Evolutionary conservation across 2,113 vertebrate species (phyloP), one percentile per base, ranked within the genome.

Genomic region (Mesocricetus auratus): DNA sequence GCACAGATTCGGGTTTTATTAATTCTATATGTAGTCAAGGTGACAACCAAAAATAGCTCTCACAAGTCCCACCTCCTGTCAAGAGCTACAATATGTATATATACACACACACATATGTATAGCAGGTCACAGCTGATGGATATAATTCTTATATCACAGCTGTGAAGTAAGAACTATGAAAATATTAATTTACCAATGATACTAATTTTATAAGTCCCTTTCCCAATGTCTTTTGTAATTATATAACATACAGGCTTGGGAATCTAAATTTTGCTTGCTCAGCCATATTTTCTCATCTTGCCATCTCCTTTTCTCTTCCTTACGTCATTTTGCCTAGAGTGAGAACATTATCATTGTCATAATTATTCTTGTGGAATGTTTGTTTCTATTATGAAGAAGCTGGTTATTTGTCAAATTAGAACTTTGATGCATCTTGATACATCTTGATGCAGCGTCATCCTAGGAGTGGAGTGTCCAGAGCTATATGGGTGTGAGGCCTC

Each of bases 321-420:
- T 81, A 15, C 95, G 86, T 39, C 47, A 92, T 90, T 98, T 94
- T 97, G 42, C 91, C 96, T 83, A 95, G 88, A 96, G 78, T 90
- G n/a, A 82, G 39, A 42, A 94, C 95, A 69, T 96, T 94, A 73
- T 93, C 53, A 69, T 95, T 86, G 94, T 69, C 64, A 97, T 98
- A 82, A 0, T 97, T 4, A 0, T 90, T 92, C 39, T 78, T 98
- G 33, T 88, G 92, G 79, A 58, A 91, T 89, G 94, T 71, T 98
- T 97, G 90, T 94, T 96, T 98, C 60, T n/a, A 86, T 77, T 39
- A 58, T 97, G 50, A 94, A 39, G 90, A 47, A 31, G 50, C 69
- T 17, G 33, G 6, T 13, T 79, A 22, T 73, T 64, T 56, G 66
- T 87, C 21, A 50, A 95, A 92, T 96, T 95, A 73, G 74, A 86